Percentiles rank a stretch among this genome's conserved stretches.
Conservation (phyloP, 1,140 invertebrate species). For the Platyura marginata region DNA sequence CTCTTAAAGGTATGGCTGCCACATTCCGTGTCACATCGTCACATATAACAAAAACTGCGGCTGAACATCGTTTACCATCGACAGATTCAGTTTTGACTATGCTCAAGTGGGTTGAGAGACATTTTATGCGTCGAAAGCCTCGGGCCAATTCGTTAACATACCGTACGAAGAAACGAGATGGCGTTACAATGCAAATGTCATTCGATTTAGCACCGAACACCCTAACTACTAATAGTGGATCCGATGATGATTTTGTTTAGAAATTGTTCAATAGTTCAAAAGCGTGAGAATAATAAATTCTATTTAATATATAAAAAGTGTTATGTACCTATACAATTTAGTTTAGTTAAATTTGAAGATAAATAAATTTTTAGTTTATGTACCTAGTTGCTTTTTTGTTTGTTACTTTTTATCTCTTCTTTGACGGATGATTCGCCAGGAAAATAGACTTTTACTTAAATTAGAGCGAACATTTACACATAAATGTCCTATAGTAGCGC, state of each 20-base stretch:
- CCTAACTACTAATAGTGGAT: slow-evolving; percentile 8
- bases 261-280: slow-evolving; percentile 2
- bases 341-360: too few species aligned
- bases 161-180: slow-evolving; percentile 35
- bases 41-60: slow-evolving; percentile 66
- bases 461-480: too few species aligned
- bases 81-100: slow-evolving; percentile 76
- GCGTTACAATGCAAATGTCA: slow-evolving; percentile 55
- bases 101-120: slow-evolving; percentile 75
- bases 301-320: too few species aligned
- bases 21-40: slow-evolving; percentile 76
- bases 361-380: too few species aligned
- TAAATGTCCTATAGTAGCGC: too few species aligned
- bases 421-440: too few species aligned
- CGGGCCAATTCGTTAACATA: slow-evolving; percentile 35
- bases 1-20: slow-evolving; percentile 74
- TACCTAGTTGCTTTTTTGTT: too few species aligned
- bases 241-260: slow-evolving; percentile 9
- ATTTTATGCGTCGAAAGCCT: slow-evolving; percentile 56
- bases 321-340: too few species aligned
- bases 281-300: too few species aligned
- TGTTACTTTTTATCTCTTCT: too few species aligned
- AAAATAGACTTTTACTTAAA: too few species aligned
- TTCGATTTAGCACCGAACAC: slow-evolving; percentile 28
- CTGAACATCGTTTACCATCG: slow-evolving; percentile 64